Evolutionary conservation across 2,888 invertebrate species (phyloP).

Genomic region (Polyommatus icarus): DNA sequence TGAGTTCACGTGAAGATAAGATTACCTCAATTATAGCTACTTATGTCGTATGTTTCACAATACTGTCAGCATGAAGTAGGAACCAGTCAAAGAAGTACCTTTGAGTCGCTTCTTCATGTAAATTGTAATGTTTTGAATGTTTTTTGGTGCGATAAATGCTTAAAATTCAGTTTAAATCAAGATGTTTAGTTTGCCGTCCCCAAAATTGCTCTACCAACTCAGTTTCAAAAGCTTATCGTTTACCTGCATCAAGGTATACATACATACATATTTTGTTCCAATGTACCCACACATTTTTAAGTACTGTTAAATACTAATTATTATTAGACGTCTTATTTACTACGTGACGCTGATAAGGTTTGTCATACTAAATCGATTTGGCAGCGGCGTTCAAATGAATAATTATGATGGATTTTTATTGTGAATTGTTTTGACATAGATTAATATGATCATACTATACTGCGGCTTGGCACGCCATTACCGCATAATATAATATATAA

Average conservation of each 20-base stretch:
- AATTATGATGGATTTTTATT: conserved; percentile 12
- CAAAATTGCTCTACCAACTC: too few species aligned
- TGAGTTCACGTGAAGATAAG: conserved; percentile 32
- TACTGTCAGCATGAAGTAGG: neutral
- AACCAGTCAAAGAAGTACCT: neutral
- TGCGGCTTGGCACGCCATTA: conserved; percentile 7
- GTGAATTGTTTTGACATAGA: conserved; percentile 12
- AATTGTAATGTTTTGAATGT: too few species aligned
- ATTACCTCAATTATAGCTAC: conserved; percentile 12
- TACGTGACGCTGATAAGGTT: neutral
- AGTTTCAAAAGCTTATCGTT: too few species aligned
- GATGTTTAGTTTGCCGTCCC: too few species aligned
- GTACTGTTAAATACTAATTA: neutral
- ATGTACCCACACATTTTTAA: too few species aligned
- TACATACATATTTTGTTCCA: neutral
- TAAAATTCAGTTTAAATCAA: too few species aligned
- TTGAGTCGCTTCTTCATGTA: too few species aligned
- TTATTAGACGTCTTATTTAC: neutral
- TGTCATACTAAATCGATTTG: neutral
- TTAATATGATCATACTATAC: neutral
- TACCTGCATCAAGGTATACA: too few species aligned
- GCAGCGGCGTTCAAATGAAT: neutral
- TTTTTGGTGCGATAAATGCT: too few species aligned
- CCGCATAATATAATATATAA: neutral
- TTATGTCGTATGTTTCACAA: neutral